Evolutionary conservation across 2,113 vertebrate genomes (phyloP), one percentile per base, ranked within the genome.

Genomic region (Plestiodon gilberti): DNA sequence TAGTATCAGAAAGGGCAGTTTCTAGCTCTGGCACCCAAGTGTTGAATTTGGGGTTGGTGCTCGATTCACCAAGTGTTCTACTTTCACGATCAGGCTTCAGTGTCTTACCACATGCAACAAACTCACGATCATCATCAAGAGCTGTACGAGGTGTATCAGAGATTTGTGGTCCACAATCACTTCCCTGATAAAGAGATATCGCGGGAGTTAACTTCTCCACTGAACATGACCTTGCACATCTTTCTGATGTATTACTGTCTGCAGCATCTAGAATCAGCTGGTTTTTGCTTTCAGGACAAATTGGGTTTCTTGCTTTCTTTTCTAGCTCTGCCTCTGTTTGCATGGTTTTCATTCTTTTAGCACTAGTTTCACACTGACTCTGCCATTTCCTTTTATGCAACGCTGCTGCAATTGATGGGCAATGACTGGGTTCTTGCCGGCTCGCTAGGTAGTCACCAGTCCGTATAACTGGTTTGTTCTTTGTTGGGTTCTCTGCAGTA

Each of bases 331-430:
- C 79, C 55, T 91, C 88, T 14, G 8, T 35, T 15, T 48, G 43
- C 20, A 9, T 64, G 33, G 6, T 43, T 89, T 90, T 95, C 77
- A 75, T 70, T 89, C 88, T 95, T 81, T 96, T 95, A 75, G 88
- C 71, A 59, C 82, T 55, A 82, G 90, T 83, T 70, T 91, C 86
- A 84, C 15, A 17, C 13, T 78, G 61, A 1, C 88, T 25, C 28
- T 52, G 23, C 80, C 69, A 4, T 38, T 89, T 94, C 76, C 92
- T 94, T 91, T 96, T 95, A 13, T 69, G 88, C 57, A 87, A 86
- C 0, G 40, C 75, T 67, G n/a, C 10, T 0, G 1, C 13, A 86
- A 83, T 59, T 43, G 87, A 75, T 64, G 86, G 69, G 74, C 0
- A 2, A 0, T 43, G 74, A 76, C 10, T 18, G 9, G 83, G 83